phyloP scores from a whole-genome alignment of 1,140 invertebrate species.

The Temnothorax longispinosus region DNA sequence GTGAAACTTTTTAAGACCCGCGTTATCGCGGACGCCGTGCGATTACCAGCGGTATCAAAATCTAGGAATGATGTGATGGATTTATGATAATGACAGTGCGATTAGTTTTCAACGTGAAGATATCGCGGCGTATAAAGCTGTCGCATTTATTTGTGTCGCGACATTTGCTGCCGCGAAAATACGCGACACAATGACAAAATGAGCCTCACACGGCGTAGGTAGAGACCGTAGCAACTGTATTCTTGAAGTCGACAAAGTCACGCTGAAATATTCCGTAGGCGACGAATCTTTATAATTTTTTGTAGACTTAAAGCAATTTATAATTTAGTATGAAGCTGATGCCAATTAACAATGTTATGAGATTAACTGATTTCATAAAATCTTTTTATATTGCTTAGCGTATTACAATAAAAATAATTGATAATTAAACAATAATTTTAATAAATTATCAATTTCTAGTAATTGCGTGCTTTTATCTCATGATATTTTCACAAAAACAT shows the following conservation, averaged over 20 bases:
- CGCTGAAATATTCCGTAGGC: not conserved
- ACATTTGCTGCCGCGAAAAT: not conserved
- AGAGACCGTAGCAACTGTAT: not conserved
- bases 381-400: not conserved
- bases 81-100: not conserved
- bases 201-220: not conserved
- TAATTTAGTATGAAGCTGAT: not conserved
- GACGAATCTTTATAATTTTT: not conserved
- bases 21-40: not conserved
- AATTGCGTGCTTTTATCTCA: not conserved
- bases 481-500: not conserved
- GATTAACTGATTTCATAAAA: not conserved
- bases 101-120: constrained; percentile 2
- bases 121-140: not conserved
- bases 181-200: constrained; percentile 18
- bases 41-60: not conserved
- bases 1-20: not conserved
- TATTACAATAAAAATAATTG: not conserved
- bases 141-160: constrained; percentile 7
- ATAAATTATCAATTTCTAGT: not conserved
- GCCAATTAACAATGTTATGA: not conserved
- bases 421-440: not conserved
- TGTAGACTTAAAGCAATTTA: not conserved
- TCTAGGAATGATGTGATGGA: not conserved
- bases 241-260: not conserved